A percentile compares a stretch with the other conserved stretches of the same genome.
Evolutionary conservation across 2,113 vertebrate species (phyloP).

Genomic region (Bolborhynchus lineola): DNA sequence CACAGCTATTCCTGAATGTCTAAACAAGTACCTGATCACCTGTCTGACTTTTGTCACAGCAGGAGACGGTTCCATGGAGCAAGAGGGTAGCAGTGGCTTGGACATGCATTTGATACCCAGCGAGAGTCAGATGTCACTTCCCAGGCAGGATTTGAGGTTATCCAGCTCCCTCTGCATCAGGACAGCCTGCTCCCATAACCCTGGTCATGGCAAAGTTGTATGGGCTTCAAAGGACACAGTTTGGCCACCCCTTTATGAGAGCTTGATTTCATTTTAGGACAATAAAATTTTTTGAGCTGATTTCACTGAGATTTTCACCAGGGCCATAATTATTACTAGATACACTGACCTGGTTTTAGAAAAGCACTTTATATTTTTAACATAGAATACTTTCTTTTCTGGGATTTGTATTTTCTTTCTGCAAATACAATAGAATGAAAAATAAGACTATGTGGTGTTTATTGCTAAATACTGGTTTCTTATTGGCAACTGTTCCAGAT

Average conservation of each 20-base stretch:
- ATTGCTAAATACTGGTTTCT: not conserved
- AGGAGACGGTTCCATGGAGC: not conserved
- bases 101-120: not conserved
- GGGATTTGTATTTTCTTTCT: not conserved
- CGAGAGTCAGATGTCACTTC: not conserved
- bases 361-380: not conserved
- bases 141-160: not conserved
- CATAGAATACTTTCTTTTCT: not conserved
- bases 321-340: not conserved
- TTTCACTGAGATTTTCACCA: not conserved
- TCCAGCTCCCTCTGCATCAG: not conserved
- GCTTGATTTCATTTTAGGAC: not conserved
- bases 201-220: not conserved
- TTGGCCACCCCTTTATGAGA: not conserved
- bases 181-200: not conserved
- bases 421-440: not conserved
- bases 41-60: not conserved
- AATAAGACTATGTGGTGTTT: not conserved
- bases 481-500: not conserved
- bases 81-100: not conserved
- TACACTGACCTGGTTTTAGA: not conserved
- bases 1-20: not conserved
- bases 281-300: not conserved
- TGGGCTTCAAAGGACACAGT: not conserved
- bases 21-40: not conserved